These are phyloP conservation scores for Cottoperca gobio DNA, from an alignment of 2,797 vertebrate genomes.

Conservation along the genomic window DNA sequence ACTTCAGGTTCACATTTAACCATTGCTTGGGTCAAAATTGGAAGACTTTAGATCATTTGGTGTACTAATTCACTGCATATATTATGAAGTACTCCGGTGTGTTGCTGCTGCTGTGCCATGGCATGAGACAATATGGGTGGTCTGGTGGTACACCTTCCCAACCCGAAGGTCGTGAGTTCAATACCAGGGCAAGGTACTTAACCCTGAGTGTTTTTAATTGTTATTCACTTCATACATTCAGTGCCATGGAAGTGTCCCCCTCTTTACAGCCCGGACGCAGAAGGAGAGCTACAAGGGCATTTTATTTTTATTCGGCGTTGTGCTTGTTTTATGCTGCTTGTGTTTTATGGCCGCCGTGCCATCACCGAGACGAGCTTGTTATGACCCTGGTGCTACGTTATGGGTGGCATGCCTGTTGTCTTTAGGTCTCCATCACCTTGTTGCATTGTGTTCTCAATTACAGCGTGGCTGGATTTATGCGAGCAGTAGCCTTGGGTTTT, in stretches of 20 bases:
- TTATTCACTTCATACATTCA: too few species aligned
- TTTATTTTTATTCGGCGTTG: not conserved
- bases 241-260: not conserved
- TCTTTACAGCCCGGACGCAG: not conserved
- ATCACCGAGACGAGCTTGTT: not conserved
- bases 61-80: too few species aligned
- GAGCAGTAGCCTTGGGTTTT: not conserved
- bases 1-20: constrained; percentile 92
- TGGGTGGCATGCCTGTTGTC: not conserved
- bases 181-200: too few species aligned
- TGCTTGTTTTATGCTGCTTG: not conserved
- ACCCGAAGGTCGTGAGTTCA: too few species aligned
- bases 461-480: not conserved
- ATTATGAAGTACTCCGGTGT: too few species aligned
- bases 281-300: not conserved
- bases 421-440: not conserved
- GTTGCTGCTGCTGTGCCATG: not conserved
- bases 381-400: not conserved
- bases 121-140: too few species aligned
- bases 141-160: too few species aligned
- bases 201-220: too few species aligned
- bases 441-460: not conserved
- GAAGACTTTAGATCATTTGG: not conserved
- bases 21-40: constrained; percentile 80
- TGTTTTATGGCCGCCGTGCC: not conserved